Base-by-base conservation (phyloP, 2,888 invertebrate genomes). In the Leptogaster cylindrica region DNA sequence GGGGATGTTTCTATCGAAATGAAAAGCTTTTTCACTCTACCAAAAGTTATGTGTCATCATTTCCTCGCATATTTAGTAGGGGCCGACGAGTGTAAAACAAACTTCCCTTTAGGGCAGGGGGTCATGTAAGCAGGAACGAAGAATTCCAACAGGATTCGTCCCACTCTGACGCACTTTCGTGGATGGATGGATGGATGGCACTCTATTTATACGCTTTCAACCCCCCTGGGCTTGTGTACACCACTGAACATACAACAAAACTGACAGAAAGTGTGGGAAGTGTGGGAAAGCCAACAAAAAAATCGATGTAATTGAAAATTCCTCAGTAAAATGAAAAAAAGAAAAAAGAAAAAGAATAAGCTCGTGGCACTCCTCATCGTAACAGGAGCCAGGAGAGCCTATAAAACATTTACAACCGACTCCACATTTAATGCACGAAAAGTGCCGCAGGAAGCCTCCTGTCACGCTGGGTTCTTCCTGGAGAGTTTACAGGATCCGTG, bases 291-390 rank as follows among this genome's bases (percentile, higher is more conserved):
- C 55, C 55, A 36, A 55, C 55, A 55, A 39, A n/a, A n/a, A n/a
- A 55, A 55, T 55, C 55, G 55, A 55, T 55, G 55, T 55, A 55
- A 55, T 55, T 55, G 55, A 55, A 55, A 55, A 55, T 55, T 55
- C 55, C 36, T 36, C 23, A 36, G 52, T 31, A 33, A 52, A 52
- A 52, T 52, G 52, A 52, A 23, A 55, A 55, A 55, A 55, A n/a
- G n/a, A n/a, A n/a, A n/a, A n/a, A n/a, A n/a, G n/a, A n/a, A n/a
- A n/a, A n/a, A n/a, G n/a, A n/a, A 55, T 55, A 55, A 55, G 55
- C 55, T 39, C 12, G 20, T 36, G 36, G 20, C 36, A 39, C 55
- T 55, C 33, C 18, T 33, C 20, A 7, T 33, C 33, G 36, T 8
- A 36, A 36, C 55, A 36, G 36, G 23, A 55, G 39, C 31, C 55